Evolutionary conservation across 1,140 invertebrate genomes (phyloP).

Genomic region (Trichogramma pretiosum): DNA sequence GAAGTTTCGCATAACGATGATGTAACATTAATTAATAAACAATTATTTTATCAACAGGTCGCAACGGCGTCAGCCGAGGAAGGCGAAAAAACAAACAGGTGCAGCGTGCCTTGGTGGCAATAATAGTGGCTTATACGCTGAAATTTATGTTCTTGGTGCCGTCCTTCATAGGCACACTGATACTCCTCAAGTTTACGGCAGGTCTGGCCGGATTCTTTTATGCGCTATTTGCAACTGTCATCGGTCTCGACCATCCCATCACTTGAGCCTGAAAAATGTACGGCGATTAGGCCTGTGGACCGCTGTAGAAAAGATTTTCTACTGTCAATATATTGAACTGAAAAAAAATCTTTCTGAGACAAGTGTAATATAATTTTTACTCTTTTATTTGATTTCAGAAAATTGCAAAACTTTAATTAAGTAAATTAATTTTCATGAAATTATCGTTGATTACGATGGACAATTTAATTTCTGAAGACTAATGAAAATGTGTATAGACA

Average conservation of each 20-base stretch:
- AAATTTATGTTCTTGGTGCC: conserved; percentile 73
- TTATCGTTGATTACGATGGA: too few species aligned
- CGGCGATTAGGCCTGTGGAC: too few species aligned
- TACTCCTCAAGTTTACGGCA: conserved; percentile 64
- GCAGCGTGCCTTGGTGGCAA: conserved; percentile 57
- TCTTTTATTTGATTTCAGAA: too few species aligned
- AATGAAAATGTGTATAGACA: too few species aligned
- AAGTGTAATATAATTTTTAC: too few species aligned
- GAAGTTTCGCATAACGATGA: not conserved
- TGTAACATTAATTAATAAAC: not conserved
- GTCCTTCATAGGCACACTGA: conserved; percentile 60
- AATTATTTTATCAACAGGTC: not conserved
- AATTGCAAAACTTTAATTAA: too few species aligned
- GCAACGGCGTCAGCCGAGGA: conserved; percentile 2
- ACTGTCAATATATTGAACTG: too few species aligned
- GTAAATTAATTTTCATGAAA: too few species aligned
- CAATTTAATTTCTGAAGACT: too few species aligned
- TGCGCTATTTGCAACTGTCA: conserved; percentile 61
- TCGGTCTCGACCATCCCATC: conserved; percentile 45
- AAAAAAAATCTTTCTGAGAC: too few species aligned
- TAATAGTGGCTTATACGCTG: conserved; percentile 70
- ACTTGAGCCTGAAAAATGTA: too few species aligned
- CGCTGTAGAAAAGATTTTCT: too few species aligned
- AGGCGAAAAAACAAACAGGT: conserved; percentile 54
- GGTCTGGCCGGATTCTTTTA: conserved; percentile 77